Base-by-base conservation (phyloP, 2,797 vertebrate species). In the Saxicola maurus region DNA sequence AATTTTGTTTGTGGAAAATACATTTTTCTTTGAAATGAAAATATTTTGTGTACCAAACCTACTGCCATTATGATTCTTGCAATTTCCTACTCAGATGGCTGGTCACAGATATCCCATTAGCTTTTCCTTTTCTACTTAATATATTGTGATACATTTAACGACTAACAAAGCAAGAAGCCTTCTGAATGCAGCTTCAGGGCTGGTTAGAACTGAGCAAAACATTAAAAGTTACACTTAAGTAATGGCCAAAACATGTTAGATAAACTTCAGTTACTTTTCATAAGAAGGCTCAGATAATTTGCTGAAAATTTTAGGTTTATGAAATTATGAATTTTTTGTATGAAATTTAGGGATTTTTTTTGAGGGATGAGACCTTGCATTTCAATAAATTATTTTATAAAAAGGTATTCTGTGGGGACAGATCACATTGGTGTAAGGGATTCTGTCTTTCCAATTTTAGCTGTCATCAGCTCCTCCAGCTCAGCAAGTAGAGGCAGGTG, bases 61-160 rank as follows among this genome's bases (percentile, higher is more conserved):
- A 9, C 16, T 87, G 5, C 23, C 0, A 0, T 45, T 60, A 1
- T 2, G 3, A 23, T 8, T 73, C 37, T 56, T 77, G 57, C 11
- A 33, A 2, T 64, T 90, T 86, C n/a, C 33, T 11, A 3, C 25
- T 56, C 21, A 10, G 16, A n/a, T 5, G 4, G 14, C 21, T 35
- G 40, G 17, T 38, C 17, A 48, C 14, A 20, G 9, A 4, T 62
- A 24, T 0, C 9, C 15, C 2, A 10, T 53, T 7, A 60, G 9
- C 25, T 55, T 78, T 61, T 60, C 31, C 15, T 78, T 65, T 86
- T 84, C 20, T 14, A 0, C 17, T 19, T 84, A 28, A 12, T 53
- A 17, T 13, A 28, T 37, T 68, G 21, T 38, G n/a, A 46, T 40
- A 31, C 18, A 37, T 75, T 77, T 78, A 72, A 57, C 46, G 13